These are phyloP conservation scores for Drosophila grimshawi DNA, from an alignment of 1,140 invertebrate genomes.

Conservation along the genomic window DNA sequence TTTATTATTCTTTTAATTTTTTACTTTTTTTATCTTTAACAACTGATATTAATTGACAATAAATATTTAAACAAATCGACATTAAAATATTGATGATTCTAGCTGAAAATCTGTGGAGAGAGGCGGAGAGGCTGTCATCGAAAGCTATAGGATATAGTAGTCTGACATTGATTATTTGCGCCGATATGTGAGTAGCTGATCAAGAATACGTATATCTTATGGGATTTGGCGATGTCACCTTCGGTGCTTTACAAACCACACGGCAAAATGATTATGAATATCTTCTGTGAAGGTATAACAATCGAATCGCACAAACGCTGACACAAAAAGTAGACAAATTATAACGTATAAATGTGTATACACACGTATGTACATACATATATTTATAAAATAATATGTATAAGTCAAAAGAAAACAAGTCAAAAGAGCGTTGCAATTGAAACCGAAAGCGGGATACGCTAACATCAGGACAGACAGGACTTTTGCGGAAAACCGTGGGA, in stretches of 20 bases:
- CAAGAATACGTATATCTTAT: not conserved
- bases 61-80: too few relatives aligned
- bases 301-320: conserved; percentile 27
- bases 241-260: not conserved
- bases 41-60: too few relatives aligned
- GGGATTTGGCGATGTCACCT: not conserved
- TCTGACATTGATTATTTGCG: not conserved
- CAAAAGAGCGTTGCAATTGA: too few relatives aligned
- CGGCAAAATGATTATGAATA: not conserved
- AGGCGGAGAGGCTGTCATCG: too few relatives aligned
- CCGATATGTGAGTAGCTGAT: too few relatives aligned
- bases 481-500: too few relatives aligned
- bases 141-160: not conserved
- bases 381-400: conserved; percentile 18
- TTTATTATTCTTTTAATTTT: too few relatives aligned
- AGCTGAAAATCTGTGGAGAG: too few relatives aligned
- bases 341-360: conserved; percentile 8
- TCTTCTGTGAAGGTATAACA: not conserved
- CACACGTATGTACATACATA: conserved; percentile 20
- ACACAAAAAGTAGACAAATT: conserved; percentile 36
- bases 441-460: too few relatives aligned
- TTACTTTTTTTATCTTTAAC: too few relatives aligned
- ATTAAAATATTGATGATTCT: too few relatives aligned
- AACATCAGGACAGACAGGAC: too few relatives aligned
- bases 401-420: conserved; percentile 43